Conservation (phyloP, 1,140 invertebrate genomes). For the Hydropsyche tenuis region DNA sequence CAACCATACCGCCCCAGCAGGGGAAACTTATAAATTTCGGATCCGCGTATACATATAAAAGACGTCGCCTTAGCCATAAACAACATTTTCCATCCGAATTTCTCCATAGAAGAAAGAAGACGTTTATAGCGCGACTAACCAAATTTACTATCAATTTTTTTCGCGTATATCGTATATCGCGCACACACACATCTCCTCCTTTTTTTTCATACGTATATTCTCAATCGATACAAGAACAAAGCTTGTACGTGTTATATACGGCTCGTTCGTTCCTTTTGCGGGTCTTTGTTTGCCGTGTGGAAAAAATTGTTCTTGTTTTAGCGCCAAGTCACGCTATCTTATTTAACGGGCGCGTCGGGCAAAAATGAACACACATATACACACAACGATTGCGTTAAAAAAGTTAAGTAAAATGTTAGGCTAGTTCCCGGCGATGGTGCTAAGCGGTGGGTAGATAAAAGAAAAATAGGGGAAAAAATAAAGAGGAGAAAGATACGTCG, state of each 20-base stretch:
- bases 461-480: not conserved
- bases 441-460: not conserved
- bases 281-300: constrained; percentile 5
- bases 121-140: constrained; percentile 19
- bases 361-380: constrained; percentile 9
- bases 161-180: too few species aligned
- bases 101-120: constrained; percentile 14
- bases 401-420: constrained; percentile 18
- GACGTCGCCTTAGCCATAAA: not conserved
- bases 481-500: not conserved
- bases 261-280: not conserved
- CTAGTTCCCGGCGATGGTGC: not conserved
- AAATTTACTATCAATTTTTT: constrained; percentile 7
- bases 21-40: constrained; percentile 5
- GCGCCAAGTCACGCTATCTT: constrained; percentile 25
- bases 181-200: not conserved
- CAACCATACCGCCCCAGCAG: not conserved
- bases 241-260: not conserved
- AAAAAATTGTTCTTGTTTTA: constrained; percentile 23
- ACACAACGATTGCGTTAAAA: constrained; percentile 5
- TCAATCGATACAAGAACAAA: constrained; percentile 8
- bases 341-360: constrained; percentile 6
- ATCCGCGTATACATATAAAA: constrained; percentile 2
- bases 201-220: not conserved
- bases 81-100: constrained; percentile 17